phyloP scores from a whole-genome alignment of 2,888 invertebrate genomes.

The Drosophila mettleri region DNA sequence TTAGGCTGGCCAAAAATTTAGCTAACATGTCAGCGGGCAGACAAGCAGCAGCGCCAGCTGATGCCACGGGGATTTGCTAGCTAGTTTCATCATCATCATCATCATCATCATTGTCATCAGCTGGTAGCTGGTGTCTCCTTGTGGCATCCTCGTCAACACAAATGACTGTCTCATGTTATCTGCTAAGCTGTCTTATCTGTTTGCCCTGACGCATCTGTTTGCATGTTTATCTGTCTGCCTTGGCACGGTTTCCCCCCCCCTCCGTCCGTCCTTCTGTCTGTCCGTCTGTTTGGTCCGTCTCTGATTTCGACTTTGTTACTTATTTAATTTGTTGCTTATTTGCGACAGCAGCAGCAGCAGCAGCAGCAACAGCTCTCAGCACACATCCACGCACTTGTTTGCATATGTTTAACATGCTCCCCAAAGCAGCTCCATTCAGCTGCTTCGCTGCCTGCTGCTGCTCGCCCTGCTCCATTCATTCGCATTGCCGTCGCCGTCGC shows the following conservation, averaged over 20 bases:
- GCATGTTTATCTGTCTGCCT: slow-evolving; percentile 49
- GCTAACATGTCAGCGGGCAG: slow-evolving; percentile 38
- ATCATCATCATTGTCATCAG: slow-evolving; percentile 23
- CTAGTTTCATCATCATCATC: slow-evolving; percentile 38
- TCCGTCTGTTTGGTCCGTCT: slow-evolving; percentile 29
- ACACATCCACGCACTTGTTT: slow-evolving; percentile 70
- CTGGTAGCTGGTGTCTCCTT: slow-evolving; percentile 22
- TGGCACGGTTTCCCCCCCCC: slow-evolving; percentile 4
- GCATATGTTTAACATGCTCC: slow-evolving; percentile 75
- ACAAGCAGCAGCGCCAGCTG: slow-evolving; percentile 8
- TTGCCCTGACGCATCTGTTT: slow-evolving; percentile 59
- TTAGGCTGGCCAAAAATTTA: slow-evolving; percentile 43
- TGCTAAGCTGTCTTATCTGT: slow-evolving; percentile 77
- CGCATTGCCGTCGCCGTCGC: too few species aligned
- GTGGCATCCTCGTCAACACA: slow-evolving; percentile 71
- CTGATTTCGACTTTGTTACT: slow-evolving; percentile 75
- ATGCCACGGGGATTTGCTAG: slow-evolving; percentile 47
- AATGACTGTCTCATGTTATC: slow-evolving; percentile 82
- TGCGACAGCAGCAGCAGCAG: slow-evolving; percentile 31
- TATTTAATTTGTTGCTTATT: slow-evolving; percentile 80
- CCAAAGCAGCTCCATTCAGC: slow-evolving; percentile 22
- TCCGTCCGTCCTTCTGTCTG: slow-evolving; percentile 7
- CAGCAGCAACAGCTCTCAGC: slow-evolving; percentile 29
- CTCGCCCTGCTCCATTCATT: too few species aligned
- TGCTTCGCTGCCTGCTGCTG: background rate